phyloP scores from a whole-genome alignment of 2,113 vertebrate species.

The Meriones unguiculatus region DNA sequence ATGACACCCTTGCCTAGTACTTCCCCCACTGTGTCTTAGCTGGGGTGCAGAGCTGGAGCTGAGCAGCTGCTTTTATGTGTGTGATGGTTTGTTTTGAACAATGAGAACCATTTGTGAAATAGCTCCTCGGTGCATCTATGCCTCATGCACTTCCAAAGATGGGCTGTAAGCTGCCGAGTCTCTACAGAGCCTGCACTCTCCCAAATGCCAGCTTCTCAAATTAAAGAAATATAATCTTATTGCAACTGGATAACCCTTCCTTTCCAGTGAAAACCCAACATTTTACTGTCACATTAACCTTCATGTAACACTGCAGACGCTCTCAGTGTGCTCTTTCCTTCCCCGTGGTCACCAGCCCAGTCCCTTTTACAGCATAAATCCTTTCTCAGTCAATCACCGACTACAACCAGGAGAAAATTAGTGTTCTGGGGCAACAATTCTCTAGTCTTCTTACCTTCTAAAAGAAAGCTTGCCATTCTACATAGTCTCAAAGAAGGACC shows the following conservation, averaged over 20 bases:
- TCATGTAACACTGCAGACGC: neutral
- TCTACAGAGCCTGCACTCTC: neutral
- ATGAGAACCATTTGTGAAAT: constrained; percentile 31
- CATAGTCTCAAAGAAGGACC: neutral
- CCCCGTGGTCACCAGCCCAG: neutral
- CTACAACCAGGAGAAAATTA: neutral
- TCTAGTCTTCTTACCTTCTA: neutral
- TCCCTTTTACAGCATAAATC: neutral
- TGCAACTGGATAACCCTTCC: neutral
- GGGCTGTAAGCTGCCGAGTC: neutral
- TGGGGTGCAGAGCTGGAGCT: neutral
- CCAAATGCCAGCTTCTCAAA: neutral
- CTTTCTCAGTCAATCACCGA: neutral
- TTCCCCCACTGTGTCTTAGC: neutral
- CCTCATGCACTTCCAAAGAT: neutral
- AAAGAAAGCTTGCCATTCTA: neutral
- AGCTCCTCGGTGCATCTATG: constrained; percentile 2
- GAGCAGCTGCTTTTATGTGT: neutral
- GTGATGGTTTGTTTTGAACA: constrained; percentile 28
- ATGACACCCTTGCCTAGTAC: neutral
- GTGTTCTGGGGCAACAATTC: neutral
- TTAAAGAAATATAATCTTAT: neutral
- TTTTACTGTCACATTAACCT: neutral
- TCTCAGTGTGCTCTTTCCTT: neutral
- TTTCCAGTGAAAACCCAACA: neutral